Evolutionary conservation across 2,797 vertebrate species (phyloP), one percentile per base, ranked within the genome.

Genomic region (Austrolebias charrua): DNA sequence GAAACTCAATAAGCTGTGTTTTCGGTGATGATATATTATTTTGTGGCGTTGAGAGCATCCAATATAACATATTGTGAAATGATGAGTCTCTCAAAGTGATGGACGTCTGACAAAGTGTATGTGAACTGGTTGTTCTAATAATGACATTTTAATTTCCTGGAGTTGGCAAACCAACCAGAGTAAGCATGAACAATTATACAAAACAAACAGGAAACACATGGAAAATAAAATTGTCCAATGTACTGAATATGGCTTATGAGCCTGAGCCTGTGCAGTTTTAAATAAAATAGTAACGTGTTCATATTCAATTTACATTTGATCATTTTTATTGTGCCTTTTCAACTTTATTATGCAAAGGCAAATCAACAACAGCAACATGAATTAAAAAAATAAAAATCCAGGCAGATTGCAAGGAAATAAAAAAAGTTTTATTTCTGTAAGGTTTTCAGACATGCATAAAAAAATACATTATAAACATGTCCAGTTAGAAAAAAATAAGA

Each of bases 121-220:
- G 24, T 73, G 59, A 85, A 75, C 61, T 50, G 56, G 55, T 48
- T 47, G 20, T n/a, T 74, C 20, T 0, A 12, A 45, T 60, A 31
- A 51, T 29, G 62, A 66, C 58, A 47, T 40, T 3, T 55, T 61
- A 48, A 28, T 64, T 42, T 76, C 64, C 43, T 63, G 47, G 20
- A 75, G 48, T 60, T 76, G 74, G 59, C 77, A 69, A 76, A 75
- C 73, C 65, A 71, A 62, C 66, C 58, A 71, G 46, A 60, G 45
- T 4, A 38, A 9, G 10, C 11, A 42, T 14, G 50, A 16, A 28
- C 33, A 33, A 33, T 40, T 18, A 24, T 15, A 60, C 33, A 29
- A 2, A 33, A 51, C 31, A 53, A 57, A 43, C 2, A 46, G 15
- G 14, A 42, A 50, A 20, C 15, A n/a, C 0, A 28, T n/a, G 29